Conservation (phyloP, 2,113 vertebrate species). For the Sterrhoptilus dennistouni region DNA sequence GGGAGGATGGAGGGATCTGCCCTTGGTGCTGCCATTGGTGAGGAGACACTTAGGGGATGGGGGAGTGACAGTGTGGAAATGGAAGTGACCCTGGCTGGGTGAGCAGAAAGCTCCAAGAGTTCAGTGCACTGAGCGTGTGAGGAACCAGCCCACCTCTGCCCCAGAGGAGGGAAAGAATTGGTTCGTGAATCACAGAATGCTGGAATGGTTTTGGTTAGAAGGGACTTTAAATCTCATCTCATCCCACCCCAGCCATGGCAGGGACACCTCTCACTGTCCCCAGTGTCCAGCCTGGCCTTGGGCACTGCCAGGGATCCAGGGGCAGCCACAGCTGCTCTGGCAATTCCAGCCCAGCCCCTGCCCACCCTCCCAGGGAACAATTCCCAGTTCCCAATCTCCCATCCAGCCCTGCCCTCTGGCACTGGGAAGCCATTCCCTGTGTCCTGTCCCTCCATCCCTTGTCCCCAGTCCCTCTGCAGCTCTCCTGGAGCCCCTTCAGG, state of each 20-base stretch:
- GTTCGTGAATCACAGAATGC: neutral
- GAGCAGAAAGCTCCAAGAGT: neutral
- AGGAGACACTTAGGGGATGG: neutral
- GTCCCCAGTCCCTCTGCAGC: neutral
- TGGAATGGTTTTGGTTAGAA: neutral
- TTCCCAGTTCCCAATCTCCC: neutral
- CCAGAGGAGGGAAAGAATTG: neutral
- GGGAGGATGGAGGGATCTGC: neutral
- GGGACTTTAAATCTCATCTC: neutral
- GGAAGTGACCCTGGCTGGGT: neutral
- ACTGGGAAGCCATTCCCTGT: neutral
- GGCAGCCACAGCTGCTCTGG: neutral
- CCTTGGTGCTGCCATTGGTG: fast-evolving
- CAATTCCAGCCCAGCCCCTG: neutral
- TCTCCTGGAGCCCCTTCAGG: neutral
- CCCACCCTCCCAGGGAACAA: neutral
- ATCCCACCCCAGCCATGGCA: neutral
- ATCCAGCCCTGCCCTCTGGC: neutral
- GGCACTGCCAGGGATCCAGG: neutral
- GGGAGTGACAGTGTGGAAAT: neutral
- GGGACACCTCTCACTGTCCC: neutral
- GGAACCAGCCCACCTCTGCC: neutral
- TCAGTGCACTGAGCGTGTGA: neutral
- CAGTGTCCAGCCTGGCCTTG: neutral
- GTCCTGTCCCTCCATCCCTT: fast-evolving